Evolutionary conservation across 2,888 invertebrate species (phyloP).

Genomic region (Helicoverpa assulta): DNA sequence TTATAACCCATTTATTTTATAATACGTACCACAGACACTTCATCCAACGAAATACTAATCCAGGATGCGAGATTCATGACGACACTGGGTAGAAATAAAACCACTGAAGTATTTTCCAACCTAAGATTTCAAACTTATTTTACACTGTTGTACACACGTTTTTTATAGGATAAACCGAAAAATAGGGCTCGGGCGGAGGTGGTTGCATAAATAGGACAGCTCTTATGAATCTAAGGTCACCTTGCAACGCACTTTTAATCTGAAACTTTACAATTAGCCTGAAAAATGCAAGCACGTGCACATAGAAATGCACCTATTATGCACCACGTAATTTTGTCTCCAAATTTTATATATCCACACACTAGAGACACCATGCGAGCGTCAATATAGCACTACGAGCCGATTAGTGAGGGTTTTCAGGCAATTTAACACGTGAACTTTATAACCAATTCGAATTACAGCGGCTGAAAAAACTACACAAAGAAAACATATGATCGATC

Average conservation of each 20-base stretch:
- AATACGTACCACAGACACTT: slow-evolving; percentile 86
- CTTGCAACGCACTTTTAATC: slow-evolving; percentile 64
- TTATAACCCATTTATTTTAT: slow-evolving; percentile 12
- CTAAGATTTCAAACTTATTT: slow-evolving; percentile 72
- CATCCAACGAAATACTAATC: slow-evolving; percentile 74
- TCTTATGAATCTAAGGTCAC: slow-evolving; percentile 56
- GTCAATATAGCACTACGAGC: slow-evolving; percentile 55
- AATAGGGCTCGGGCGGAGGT: slow-evolving; percentile 42
- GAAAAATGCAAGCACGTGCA: slow-evolving; percentile 89
- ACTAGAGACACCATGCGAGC: slow-evolving; percentile 38
- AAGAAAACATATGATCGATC: slow-evolving; percentile 91
- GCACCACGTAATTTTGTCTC: slow-evolving; percentile 71
- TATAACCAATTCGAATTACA: slow-evolving; percentile 88
- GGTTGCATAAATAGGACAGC: slow-evolving; percentile 51
- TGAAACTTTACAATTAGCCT: slow-evolving; percentile 81
- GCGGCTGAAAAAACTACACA: slow-evolving; percentile 90
- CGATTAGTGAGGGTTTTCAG: slow-evolving; percentile 55
- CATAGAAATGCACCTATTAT: slow-evolving; percentile 80
- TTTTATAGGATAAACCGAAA: slow-evolving; percentile 62
- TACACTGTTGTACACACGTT: slow-evolving; percentile 75
- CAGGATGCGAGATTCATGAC: slow-evolving; percentile 68
- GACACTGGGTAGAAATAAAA: slow-evolving; percentile 74
- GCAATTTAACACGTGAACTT: slow-evolving; percentile 73
- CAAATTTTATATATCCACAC: slow-evolving; percentile 53
- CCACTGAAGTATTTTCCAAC: slow-evolving; percentile 80